These are phyloP conservation scores for Podarcis muralis DNA, from an alignment of 2,113 vertebrate species.

Conservation along the genomic window DNA sequence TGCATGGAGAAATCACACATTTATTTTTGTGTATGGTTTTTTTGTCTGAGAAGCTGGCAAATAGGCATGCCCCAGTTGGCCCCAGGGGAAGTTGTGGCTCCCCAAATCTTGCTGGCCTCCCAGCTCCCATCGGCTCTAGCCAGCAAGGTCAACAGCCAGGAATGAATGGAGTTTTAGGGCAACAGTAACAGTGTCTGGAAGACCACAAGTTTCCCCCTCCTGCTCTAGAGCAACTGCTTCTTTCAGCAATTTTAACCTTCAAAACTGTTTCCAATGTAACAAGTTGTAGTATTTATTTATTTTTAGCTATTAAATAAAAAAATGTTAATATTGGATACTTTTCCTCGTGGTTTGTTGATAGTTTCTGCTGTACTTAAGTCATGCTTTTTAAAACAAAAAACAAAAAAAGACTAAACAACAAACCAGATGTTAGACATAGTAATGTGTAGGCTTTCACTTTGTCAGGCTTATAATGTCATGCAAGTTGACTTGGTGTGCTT, in stretches of 20 bases:
- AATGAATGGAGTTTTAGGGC: no score
- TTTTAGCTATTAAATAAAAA: not conserved
- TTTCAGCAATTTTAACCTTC: not conserved
- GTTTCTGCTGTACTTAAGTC: not conserved
- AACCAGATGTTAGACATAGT: not conserved
- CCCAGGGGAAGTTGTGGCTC: no score
- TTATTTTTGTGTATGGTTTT: not conserved
- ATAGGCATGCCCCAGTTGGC: not conserved
- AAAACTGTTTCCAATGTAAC: not conserved
- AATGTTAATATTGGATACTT: not conserved
- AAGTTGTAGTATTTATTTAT: not conserved
- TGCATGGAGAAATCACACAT: not conserved
- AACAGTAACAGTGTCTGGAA: no score
- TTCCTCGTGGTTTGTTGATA: not conserved
- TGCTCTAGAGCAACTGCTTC: not conserved
- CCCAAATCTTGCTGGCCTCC: no score
- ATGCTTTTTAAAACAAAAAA: not conserved
- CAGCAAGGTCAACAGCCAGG: no score
- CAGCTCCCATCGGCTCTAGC: no score
- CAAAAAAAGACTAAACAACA: not conserved
- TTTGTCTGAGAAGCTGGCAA: not conserved
- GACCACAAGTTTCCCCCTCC: no score
- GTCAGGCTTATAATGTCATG: not conserved
- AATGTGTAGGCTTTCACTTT: not conserved
- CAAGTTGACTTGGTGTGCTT: not conserved